A percentile compares a stretch with the other conserved stretches of the same genome.
phyloP scores from a whole-genome alignment of 1,140 invertebrate species.

The Lepidostoma basale region DNA sequence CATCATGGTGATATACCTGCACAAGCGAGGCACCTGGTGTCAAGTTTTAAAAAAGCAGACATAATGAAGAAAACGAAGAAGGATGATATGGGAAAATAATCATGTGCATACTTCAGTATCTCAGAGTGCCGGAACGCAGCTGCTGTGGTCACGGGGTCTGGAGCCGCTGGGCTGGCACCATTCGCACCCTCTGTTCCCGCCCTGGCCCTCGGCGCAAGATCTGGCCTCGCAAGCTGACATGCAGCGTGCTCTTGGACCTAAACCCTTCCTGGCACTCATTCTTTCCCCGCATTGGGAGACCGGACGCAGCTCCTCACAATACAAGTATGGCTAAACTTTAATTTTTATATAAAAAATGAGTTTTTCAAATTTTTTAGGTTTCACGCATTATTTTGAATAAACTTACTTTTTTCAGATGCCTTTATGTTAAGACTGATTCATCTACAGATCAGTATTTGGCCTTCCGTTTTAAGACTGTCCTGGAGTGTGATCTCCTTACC shows the following conservation, averaged over 20 bases:
- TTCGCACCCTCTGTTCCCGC: constrained; percentile 56
- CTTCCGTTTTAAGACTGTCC: constrained; percentile 52
- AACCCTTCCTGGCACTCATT: constrained; percentile 53
- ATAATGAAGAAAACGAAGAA: too few relatives aligned
- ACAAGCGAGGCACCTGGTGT: too few relatives aligned
- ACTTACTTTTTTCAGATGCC: constrained; percentile 54
- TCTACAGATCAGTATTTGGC: constrained; percentile 46
- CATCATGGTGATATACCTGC: too few relatives aligned
- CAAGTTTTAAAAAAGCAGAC: too few relatives aligned
- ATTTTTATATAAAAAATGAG: background rate
- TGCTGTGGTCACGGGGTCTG: constrained; percentile 45
- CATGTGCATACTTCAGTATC: constrained; percentile 53
- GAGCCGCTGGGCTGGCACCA: constrained; percentile 56
- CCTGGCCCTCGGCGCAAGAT: constrained; percentile 53
- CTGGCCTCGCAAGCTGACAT: constrained; percentile 52
- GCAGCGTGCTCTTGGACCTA: constrained; percentile 48
- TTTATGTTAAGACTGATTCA: constrained; percentile 49
- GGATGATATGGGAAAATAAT: too few relatives aligned
- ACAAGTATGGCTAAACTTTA: constrained; percentile 46
- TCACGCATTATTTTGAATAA: too few relatives aligned
- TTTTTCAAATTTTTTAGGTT: background rate
- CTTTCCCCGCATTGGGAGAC: constrained; percentile 54
- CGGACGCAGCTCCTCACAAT: constrained; percentile 52
- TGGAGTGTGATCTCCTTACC: constrained; percentile 49
- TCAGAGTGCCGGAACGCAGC: constrained; percentile 50